phyloP scores from a whole-genome alignment of 2,888 invertebrate species.

The Cerastoderma edule region DNA sequence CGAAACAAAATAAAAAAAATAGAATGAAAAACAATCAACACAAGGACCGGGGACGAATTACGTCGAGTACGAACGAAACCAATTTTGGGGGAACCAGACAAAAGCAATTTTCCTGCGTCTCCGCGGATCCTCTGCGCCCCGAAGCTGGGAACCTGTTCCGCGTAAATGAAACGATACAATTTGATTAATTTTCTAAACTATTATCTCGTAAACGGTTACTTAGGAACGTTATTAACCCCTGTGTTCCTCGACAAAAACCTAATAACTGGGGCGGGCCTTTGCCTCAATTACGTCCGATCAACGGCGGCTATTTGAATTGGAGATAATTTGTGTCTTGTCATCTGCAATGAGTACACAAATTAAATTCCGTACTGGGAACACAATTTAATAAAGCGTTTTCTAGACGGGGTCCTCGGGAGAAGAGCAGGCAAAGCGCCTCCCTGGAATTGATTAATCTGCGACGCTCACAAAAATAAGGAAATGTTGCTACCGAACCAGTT shows the following conservation, averaged over 20 bases:
- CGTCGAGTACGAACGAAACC: too few relatives aligned
- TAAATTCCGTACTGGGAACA: constrained; percentile 52
- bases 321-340: constrained; percentile 57
- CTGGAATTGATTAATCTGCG: too few relatives aligned
- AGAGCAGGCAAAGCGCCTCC: too few relatives aligned
- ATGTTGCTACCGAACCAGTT: too few relatives aligned
- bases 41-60: too few relatives aligned
- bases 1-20: too few relatives aligned
- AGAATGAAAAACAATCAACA: too few relatives aligned
- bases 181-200: constrained; percentile 58
- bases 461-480: too few relatives aligned
- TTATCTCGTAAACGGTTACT: constrained; percentile 48
- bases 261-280: constrained; percentile 50
- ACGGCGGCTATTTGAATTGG: constrained; percentile 50
- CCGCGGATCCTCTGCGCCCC: constrained; percentile 8
- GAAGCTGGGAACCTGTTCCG: constrained; percentile 14
- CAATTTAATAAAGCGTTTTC: constrained; percentile 59
- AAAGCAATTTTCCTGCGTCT: constrained; percentile 29
- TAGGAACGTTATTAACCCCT: constrained; percentile 50
- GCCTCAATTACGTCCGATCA: constrained; percentile 49
- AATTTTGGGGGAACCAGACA: constrained; percentile 18
- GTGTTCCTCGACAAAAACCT: constrained; percentile 57
- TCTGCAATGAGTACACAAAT: constrained; percentile 54
- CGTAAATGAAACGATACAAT: constrained; percentile 41
- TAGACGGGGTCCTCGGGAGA: too few relatives aligned